Evolutionary conservation across 2,113 vertebrate species (phyloP), one percentile per base, ranked within the genome.

Genomic region (Laterallus jamaicensis): DNA sequence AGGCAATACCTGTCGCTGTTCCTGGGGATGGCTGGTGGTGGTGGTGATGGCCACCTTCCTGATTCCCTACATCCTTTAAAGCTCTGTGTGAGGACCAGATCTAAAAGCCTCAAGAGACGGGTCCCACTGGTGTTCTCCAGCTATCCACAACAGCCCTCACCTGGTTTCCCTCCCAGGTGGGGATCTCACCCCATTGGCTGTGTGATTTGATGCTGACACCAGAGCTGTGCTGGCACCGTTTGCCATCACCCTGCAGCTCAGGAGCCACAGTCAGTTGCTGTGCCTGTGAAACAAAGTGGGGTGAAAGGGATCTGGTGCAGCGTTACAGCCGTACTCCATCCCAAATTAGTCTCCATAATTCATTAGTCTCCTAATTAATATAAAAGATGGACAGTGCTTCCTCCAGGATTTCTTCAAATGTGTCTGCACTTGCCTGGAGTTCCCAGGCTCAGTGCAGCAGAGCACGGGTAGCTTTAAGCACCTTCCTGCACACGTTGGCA

Each of bases 201-300:
- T 2, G 39, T 19, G 44, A 10, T 58, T 10, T 4, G 22, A 17
- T 63, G 54, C 7, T 54, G 71, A 10, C 22, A 5, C 19, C 0
- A 13, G 67, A 47, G n/a, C 1, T 37, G 31, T 31, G 64, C 64
- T 52, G 74, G 39, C 64, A n/a, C 42, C 9, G 0, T 24, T n/a
- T 2, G 3, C 14, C 68, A 28, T 5, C 58, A 17, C 12, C 54
- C 81, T 11, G 14, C 32, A 18, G 37, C 85, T 59, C 5, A 4
- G 59, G 77, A 31, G 3, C 42, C n/a, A 10, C 29, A 2, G 21
- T 2, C 1, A 0, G n/a, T 9, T 37, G 40, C 35, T 12, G 24
- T 25, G 35, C 44, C 74, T 42, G 44, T 12, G 42, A 4, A 22
- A 39, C 5, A 0, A 13, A 16, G 10, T 4, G 14, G 14, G 21